Percentiles rank a stretch among this genome's conserved stretches.
Conservation (phyloP, 1,140 invertebrate genomes). For the Zophobas morio region DNA sequence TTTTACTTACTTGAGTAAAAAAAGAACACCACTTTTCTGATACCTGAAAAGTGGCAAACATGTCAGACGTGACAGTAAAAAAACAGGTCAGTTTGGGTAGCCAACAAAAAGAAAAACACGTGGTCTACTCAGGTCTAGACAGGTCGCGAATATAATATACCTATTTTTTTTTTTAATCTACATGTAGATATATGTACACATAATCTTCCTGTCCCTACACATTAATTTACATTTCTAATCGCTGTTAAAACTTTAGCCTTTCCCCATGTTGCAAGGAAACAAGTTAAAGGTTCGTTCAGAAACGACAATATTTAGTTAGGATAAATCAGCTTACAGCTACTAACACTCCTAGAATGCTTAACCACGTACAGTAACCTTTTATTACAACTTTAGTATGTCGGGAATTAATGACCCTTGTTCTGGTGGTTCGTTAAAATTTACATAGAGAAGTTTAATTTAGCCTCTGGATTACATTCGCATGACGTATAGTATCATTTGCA, state of each 20-base stretch:
- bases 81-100: no score
- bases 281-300: neutral
- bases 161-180: no score
- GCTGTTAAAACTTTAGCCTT: neutral
- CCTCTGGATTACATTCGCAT: neutral
- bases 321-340: neutral
- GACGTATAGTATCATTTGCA: neutral
- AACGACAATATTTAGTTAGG: slow-evolving; percentile 15
- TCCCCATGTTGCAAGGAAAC: neutral
- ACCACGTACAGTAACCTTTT: slow-evolving; percentile 5
- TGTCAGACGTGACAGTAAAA: no score
- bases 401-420: slow-evolving; percentile 23
- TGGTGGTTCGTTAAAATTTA: slow-evolving; percentile 30
- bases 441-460: slow-evolving; percentile 7
- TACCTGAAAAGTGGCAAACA: no score
- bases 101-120: no score
- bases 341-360: neutral
- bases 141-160: no score
- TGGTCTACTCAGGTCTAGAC: no score
- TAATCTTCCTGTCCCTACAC: no score
- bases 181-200: no score
- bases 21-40: no score
- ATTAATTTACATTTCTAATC: neutral
- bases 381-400: slow-evolving; percentile 1
- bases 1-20: no score